Conservation (phyloP, 2,888 invertebrate genomes). For the Cheilosia pagana region DNA sequence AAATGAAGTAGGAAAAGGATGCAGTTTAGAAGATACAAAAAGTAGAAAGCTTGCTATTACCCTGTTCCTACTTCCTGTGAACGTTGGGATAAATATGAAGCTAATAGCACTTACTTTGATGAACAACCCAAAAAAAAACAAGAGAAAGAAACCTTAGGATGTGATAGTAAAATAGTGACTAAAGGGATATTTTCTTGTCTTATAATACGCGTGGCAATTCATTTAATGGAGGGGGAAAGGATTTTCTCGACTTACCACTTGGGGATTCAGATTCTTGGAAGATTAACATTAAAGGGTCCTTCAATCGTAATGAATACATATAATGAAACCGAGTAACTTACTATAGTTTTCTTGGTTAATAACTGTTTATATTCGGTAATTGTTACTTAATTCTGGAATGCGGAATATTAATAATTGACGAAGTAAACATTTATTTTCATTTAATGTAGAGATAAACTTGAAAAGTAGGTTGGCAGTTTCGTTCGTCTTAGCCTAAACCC, state of each 20-base stretch:
- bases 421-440: too few relatives aligned
- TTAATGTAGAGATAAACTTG: too few relatives aligned
- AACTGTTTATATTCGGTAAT: conserved; percentile 17
- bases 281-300: not conserved
- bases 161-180: not conserved
- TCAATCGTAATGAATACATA: conserved; percentile 39
- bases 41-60: conserved; percentile 25
- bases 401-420: conserved; percentile 15
- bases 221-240: conserved; percentile 43
- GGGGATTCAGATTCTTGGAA: conserved; percentile 21
- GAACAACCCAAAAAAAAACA: conserved; percentile 26
- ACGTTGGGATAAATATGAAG: conserved; percentile 44
- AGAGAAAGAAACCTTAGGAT: not conserved
- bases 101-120: conserved; percentile 59
- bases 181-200: conserved; percentile 18
- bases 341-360: conserved; percentile 12
- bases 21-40: conserved; percentile 33
- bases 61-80: conserved; percentile 25
- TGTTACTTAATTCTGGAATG: conserved; percentile 13
- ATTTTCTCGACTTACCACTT: conserved; percentile 46
- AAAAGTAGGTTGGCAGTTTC: too few relatives aligned
- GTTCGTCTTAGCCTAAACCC: too few relatives aligned
- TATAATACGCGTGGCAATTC: conserved; percentile 40
- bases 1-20: conserved; percentile 40
- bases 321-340: conserved; percentile 1